Conservation (phyloP, 2,888 invertebrate genomes). For the Nemurella pictetii region DNA sequence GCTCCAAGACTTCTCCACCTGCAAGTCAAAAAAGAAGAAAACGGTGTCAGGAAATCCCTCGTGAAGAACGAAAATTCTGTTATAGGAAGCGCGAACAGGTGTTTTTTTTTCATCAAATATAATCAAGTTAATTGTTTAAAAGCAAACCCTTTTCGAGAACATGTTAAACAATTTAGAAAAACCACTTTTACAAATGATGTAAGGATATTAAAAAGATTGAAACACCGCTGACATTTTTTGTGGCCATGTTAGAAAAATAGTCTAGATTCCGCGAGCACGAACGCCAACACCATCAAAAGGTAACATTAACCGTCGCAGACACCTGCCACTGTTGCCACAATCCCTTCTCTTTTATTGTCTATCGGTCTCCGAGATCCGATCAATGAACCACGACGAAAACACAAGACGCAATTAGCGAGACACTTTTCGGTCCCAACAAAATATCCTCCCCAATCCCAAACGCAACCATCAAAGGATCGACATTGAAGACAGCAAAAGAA, state of each 20-base stretch:
- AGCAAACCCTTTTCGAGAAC: constrained; percentile 8
- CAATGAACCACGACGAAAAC: not conserved
- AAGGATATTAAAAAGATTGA: constrained; percentile 13
- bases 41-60: not conserved
- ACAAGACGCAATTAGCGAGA: not conserved
- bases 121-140: constrained; percentile 14
- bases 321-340: constrained; percentile 28
- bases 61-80: not conserved
- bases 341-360: not conserved
- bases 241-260: not conserved
- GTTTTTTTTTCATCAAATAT: not conserved
- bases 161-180: constrained; percentile 4
- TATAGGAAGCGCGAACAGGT: constrained; percentile 6
- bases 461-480: not conserved
- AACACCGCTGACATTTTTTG: not conserved
- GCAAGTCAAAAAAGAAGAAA: constrained; percentile 6
- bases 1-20: constrained; percentile 2
- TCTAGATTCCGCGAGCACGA: not conserved
- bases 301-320: not conserved
- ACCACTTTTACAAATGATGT: not conserved
- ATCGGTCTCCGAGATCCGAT: not conserved
- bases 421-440: not conserved
- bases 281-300: not conserved
- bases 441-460: not conserved
- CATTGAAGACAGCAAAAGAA: too few relatives aligned